A percentile compares a stretch with the other conserved stretches of the same genome.
phyloP scores from a whole-genome alignment of 1,140 invertebrate genomes.

The Laupala kohalensis region DNA sequence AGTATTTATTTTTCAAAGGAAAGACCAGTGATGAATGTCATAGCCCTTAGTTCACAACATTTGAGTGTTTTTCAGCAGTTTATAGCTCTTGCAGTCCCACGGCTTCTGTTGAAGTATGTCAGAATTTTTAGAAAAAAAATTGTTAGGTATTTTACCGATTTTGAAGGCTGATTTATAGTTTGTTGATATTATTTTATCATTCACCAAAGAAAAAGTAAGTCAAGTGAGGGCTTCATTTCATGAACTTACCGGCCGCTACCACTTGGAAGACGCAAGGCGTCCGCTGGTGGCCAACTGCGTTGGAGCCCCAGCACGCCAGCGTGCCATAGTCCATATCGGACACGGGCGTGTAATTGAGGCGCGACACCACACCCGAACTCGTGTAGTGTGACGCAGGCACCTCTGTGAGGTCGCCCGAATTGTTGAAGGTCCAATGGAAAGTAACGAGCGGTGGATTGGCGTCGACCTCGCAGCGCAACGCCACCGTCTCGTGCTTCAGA shows the following conservation, averaged over 20 bases:
- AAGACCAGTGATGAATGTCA: too few relatives aligned
- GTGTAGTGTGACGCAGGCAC: slow-evolving; percentile 50
- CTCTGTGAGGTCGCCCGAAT: slow-evolving; percentile 67
- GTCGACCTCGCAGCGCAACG: slow-evolving; percentile 69
- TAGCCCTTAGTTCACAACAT: too few relatives aligned
- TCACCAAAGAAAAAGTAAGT: too few relatives aligned
- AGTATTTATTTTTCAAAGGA: too few relatives aligned
- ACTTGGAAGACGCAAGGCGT: slow-evolving; percentile 78
- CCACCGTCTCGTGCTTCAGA: slow-evolving; percentile 69
- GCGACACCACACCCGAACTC: slow-evolving; percentile 50
- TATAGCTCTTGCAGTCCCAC: too few relatives aligned
- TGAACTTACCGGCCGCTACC: slow-evolving; percentile 46
- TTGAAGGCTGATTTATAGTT: too few relatives aligned
- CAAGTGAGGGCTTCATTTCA: slow-evolving; percentile 3
- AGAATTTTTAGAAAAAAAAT: too few relatives aligned
- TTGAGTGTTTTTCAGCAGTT: too few relatives aligned
- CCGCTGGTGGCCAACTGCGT: slow-evolving; percentile 66
- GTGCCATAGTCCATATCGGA: slow-evolving; percentile 80
- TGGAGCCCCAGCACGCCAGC: slow-evolving; percentile 68
- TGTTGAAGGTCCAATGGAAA: slow-evolving; percentile 83
- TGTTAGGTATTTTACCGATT: too few relatives aligned
- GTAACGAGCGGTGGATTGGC: slow-evolving; percentile 65
- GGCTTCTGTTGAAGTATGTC: too few relatives aligned
- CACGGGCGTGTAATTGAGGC: slow-evolving; percentile 68
- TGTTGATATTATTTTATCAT: too few relatives aligned